phyloP scores from a whole-genome alignment of 2,113 vertebrate species.

The Brachypodius melanocephalos region DNA sequence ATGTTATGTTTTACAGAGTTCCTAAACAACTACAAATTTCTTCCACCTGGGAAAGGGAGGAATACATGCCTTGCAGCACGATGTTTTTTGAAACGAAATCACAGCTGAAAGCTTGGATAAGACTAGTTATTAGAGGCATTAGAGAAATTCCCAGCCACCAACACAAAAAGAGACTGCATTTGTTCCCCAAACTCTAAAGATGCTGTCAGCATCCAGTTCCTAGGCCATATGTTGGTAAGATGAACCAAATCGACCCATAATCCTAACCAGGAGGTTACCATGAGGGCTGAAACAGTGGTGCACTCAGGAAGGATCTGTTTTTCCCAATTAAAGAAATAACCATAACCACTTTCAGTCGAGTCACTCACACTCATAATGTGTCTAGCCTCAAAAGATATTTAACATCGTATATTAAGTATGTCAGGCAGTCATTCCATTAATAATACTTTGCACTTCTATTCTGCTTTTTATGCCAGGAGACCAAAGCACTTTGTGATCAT shows the following conservation, averaged over 20 bases:
- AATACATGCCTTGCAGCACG: not conserved
- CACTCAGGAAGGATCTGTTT: slow-evolving; percentile 34
- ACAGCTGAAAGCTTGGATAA: not conserved
- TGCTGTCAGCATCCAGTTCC: not conserved
- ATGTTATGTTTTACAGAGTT: not conserved
- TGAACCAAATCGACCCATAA: not conserved
- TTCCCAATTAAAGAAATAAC: slow-evolving; percentile 38
- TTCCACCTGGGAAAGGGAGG: not conserved
- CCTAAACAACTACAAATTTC: not conserved
- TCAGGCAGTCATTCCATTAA: not conserved
- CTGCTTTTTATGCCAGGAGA: slow-evolving; percentile 1
- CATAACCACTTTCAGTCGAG: slow-evolving; percentile 27
- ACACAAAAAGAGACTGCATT: not conserved
- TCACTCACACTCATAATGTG: not conserved
- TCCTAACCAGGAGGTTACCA: slow-evolving; percentile 23
- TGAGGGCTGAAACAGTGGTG: not conserved
- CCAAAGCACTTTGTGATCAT: slow-evolving; percentile 25
- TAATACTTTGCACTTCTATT: not conserved
- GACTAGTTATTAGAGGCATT: not conserved
- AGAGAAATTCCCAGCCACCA: not conserved
- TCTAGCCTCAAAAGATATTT: slow-evolving; percentile 19
- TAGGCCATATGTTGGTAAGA: slow-evolving; percentile 10
- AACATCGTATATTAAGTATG: not conserved
- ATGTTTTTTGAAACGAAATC: not conserved
- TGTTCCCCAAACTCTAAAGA: not conserved